Base-by-base conservation (phyloP, 1,140 invertebrate species). In the Micrasema longulum region DNA sequence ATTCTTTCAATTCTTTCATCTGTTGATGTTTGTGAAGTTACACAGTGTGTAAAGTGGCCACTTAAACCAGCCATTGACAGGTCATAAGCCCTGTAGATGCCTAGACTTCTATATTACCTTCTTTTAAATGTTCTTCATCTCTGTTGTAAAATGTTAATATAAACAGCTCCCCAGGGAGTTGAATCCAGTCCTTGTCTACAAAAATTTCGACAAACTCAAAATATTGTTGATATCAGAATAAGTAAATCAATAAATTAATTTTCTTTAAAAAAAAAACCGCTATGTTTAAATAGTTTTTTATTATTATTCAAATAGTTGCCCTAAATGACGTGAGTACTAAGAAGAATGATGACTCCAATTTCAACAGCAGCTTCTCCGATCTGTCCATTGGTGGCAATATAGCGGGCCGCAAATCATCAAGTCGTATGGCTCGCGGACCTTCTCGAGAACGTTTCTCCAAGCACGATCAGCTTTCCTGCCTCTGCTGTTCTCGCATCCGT, bases 401-500 rank as follows among this genome's bases (percentile, higher is more conserved):
- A n/a, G n/a, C n/a, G n/a, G 70, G 66, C 22, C 16, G 52, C 1
- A 76, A 76, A 53, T 66, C 74, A 16, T 72, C 74, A 11, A 72
- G 66, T 45, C 41, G 67, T 62, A 47, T 70, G 14, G 53, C 64
- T 23, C 62, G 74, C 38, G 71, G 69, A 43, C 36, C 48, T 20
- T 76, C 67, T 1, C 48, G 71, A n/a, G 74, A 76, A 31, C 41
- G 74, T 36, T 72, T 70, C 43, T 55, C 43, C 16, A 76, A 76
- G 31, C 83, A 84, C 69, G 74, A 78, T 1, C 64, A 79, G 7
- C 68, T 75, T 1, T 77, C 79, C 11, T 85, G 84, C 62, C 55
- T 85, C 41, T 79, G 80, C 10, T 85, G 83, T 60, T 80, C 80
- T 1, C 77, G 80, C 4, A 79, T 82, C 0, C 71, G 81, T 4